Evolutionary conservation across 2,888 invertebrate genomes (phyloP).

Genomic region (Hermaeophaga mercurialis): DNA sequence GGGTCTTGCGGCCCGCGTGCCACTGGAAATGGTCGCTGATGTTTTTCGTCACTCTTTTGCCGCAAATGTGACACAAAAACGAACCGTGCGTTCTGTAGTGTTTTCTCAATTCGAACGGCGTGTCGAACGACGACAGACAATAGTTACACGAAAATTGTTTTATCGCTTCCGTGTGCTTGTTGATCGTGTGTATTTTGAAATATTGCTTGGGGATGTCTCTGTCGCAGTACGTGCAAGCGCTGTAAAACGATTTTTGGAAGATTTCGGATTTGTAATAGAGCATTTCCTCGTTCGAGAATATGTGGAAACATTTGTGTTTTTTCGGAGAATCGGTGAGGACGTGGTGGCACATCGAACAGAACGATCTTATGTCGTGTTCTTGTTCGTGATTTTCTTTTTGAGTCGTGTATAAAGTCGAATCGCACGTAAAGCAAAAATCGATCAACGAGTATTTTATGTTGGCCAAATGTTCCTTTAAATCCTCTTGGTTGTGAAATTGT

Average conservation of each 20-base stretch:
- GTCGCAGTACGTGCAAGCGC: not conserved
- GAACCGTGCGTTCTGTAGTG: not conserved
- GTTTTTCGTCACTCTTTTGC: conserved; percentile 27
- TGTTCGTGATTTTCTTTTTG: not conserved
- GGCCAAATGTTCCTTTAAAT: not conserved
- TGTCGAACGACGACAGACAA: not conserved
- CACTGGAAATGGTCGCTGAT: conserved; percentile 27
- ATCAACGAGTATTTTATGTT: not conserved
- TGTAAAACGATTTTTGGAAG: not conserved
- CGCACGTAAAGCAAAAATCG: not conserved
- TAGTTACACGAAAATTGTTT: not conserved
- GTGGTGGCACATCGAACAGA: not conserved
- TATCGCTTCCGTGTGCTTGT: not conserved
- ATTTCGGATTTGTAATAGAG: not conserved
- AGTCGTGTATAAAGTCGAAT: not conserved
- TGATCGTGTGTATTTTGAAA: not conserved
- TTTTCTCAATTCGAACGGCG: not conserved
- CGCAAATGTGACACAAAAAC: conserved; percentile 40
- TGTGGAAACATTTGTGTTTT: not conserved
- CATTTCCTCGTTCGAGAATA: not conserved
- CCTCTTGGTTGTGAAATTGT: not conserved
- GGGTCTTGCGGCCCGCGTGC: conserved; percentile 21
- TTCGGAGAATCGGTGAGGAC: not conserved
- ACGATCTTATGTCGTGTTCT: not conserved
- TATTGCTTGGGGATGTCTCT: not conserved